Percentiles rank a stretch among this genome's conserved stretches.
Conservation (phyloP, 2,797 vertebrate species). For the Halcyon smyrnensis region DNA sequence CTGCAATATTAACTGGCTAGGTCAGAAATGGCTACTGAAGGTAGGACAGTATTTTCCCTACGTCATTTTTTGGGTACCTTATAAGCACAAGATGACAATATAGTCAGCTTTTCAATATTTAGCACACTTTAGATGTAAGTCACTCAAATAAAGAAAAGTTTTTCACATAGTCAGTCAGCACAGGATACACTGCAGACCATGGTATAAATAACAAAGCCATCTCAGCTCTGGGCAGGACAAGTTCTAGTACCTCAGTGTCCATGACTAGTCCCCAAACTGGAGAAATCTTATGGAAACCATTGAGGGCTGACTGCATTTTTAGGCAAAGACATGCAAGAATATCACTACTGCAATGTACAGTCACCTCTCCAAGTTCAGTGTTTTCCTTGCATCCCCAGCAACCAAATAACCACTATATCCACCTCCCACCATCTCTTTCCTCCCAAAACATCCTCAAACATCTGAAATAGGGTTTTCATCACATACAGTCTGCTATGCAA, state of each 20-base stretch:
- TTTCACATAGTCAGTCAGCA: not conserved
- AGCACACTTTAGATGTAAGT: not conserved
- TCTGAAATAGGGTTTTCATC: not conserved
- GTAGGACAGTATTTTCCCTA: not conserved
- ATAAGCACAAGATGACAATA: not conserved
- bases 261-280: accelerated
- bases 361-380: not conserved
- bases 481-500: not conserved
- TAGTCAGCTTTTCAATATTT: not conserved
- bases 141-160: not conserved
- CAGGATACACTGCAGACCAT: not conserved
- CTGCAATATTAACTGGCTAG: not conserved
- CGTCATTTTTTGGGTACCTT: no score
- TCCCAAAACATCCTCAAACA: not conserved
- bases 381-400: not conserved
- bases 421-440: not conserved
- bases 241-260: not conserved
- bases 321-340: not conserved
- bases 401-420: not conserved
- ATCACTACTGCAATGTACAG: not conserved
- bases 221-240: not conserved
- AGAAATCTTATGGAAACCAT: accelerated
- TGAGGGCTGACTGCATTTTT: not conserved
- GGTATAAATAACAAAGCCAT: not conserved
- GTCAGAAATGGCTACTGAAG: not conserved